A percentile compares a stretch with the other conserved stretches of the same genome.
These are phyloP conservation scores for Asarcornis scutulata DNA, from an alignment of 2,113 vertebrate genomes.

Conservation along the genomic window DNA sequence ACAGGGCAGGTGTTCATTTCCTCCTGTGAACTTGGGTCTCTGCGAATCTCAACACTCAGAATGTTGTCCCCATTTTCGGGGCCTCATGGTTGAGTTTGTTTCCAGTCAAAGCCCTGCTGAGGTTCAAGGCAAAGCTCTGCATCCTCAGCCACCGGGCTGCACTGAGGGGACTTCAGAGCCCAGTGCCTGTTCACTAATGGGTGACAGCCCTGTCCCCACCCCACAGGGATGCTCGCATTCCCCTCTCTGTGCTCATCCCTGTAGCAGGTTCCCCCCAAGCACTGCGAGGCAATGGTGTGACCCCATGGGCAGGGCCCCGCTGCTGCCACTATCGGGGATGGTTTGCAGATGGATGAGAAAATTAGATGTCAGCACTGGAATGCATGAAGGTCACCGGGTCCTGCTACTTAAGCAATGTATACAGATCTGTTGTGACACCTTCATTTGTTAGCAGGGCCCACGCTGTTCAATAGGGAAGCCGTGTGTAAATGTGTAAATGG, in stretches of 20 bases:
- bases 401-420: background rate
- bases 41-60: too few relatives aligned
- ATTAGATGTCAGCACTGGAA: conserved; percentile 10
- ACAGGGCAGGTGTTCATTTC: background rate
- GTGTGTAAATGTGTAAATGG: background rate
- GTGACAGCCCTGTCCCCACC: background rate
- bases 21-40: background rate
- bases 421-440: background rate
- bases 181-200: background rate
- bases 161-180: background rate
- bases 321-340: background rate
- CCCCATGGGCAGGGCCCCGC: background rate
- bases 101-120: background rate
- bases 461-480: fast-evolving
- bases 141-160: background rate
- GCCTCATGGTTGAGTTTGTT: background rate
- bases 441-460: background rate
- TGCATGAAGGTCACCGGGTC: background rate
- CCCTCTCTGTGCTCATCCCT: background rate
- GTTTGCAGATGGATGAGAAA: background rate
- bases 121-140: background rate
- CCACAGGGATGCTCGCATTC: background rate
- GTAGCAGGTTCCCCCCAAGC: background rate
- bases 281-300: background rate
- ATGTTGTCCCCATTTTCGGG: background rate